A percentile compares a stretch with the other conserved stretches of the same genome.
Evolutionary conservation across 2,113 vertebrate genomes (phyloP).

Genomic region (Scophthalmus maximus): DNA sequence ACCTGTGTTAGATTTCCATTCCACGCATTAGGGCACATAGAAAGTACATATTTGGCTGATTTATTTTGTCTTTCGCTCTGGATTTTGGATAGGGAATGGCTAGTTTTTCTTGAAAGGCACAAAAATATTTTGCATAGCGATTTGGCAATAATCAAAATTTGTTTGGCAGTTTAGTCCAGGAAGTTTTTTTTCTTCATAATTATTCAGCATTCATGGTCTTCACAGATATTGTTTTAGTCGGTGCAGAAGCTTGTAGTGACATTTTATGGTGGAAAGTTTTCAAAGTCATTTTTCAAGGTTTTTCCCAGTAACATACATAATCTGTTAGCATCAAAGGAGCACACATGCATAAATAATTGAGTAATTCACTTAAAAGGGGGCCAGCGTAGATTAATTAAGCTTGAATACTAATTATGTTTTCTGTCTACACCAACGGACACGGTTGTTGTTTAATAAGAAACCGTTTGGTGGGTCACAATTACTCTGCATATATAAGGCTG

Average conservation of each 20-base stretch:
- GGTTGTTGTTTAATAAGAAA: conserved; percentile 83
- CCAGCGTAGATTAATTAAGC: conserved; percentile 86
- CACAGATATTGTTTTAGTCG: conserved; percentile 78
- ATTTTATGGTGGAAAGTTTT: conserved; percentile 80
- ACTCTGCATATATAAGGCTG: conserved; percentile 60
- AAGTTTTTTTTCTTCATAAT: conserved; percentile 39
- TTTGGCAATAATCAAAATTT: conserved; percentile 42
- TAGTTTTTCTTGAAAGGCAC: conserved; percentile 79
- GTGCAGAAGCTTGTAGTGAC: conserved; percentile 76
- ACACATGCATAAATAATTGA: conserved; percentile 87
- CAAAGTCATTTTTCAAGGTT: conserved; percentile 83
- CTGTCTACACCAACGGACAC: conserved; percentile 81
- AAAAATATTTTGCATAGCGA: conserved; percentile 47
- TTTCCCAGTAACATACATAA: conserved; percentile 80
- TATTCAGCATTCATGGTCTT: conserved; percentile 84
- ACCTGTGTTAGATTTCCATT: conserved; percentile 88
- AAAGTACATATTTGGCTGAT: conserved; percentile 88
- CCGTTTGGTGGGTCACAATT: conserved; percentile 81
- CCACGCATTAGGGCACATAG: conserved; percentile 88
- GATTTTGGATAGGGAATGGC: conserved; percentile 68
- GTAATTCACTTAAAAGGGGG: conserved; percentile 86
- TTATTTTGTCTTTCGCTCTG: conserved; percentile 80
- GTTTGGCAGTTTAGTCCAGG: conserved; percentile 13
- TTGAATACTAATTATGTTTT: conserved; percentile 88
- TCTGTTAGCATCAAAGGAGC: conserved; percentile 89